Conservation (phyloP, 64 coral and sea anemone genomes). For the Cladopsammia gracilis region DNA sequence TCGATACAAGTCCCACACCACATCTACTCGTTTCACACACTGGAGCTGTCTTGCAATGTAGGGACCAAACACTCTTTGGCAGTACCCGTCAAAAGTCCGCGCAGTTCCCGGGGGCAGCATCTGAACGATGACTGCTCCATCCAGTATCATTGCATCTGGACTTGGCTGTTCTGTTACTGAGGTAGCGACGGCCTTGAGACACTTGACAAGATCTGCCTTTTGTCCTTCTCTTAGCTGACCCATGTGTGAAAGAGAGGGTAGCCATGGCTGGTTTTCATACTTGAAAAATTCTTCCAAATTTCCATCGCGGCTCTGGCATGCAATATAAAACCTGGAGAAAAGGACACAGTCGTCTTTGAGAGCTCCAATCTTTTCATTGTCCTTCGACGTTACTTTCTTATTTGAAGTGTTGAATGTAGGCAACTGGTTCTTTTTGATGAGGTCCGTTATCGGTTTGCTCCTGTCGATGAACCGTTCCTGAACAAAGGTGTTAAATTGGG, state of each 20-base stretch:
- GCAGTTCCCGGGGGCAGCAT: background rate
- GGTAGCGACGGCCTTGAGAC: background rate
- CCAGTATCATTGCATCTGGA: background rate
- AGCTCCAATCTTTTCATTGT: background rate
- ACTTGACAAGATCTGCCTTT: constrained; percentile 37
- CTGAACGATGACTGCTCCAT: constrained; percentile 11
- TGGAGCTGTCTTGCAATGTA: background rate
- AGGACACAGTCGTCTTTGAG: constrained; percentile 21
- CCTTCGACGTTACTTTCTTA: constrained; percentile 23
- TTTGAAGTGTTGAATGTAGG: background rate
- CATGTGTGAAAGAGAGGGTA: background rate
- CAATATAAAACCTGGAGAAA: background rate
- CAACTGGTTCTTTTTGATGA: background rate
- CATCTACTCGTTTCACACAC: background rate
- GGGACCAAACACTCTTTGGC: background rate
- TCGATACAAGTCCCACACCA: background rate
- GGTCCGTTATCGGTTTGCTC: background rate
- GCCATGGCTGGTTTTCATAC: constrained; percentile 6
- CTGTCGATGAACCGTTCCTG: constrained; percentile 23
- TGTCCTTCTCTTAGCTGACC: background rate
- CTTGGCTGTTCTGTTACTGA: background rate
- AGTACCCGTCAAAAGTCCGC: constrained; percentile 7
- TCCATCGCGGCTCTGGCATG: constrained; percentile 20
- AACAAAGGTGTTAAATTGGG: constrained; percentile 13
- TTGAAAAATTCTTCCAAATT: constrained; percentile 28